These are phyloP conservation scores for Brachypteracias leptosomus DNA, from an alignment of 2,113 vertebrate genomes.

Conservation along the genomic window DNA sequence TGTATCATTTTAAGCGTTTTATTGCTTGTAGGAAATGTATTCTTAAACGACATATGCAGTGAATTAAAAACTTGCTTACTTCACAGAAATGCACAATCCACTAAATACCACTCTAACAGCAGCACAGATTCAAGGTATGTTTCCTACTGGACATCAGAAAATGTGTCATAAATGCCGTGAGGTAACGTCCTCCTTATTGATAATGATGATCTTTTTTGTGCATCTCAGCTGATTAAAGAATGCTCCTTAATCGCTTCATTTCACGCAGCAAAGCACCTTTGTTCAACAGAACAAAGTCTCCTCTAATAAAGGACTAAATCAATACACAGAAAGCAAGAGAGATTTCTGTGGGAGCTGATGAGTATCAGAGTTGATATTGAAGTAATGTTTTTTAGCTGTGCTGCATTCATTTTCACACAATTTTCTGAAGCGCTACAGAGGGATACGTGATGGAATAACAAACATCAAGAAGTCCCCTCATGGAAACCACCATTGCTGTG, in stretches of 20 bases:
- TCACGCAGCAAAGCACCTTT: not conserved
- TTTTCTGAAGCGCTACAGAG: not conserved
- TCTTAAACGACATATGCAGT: not conserved
- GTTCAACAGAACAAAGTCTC: not conserved
- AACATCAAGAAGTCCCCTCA: not conserved
- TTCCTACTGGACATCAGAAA: not conserved
- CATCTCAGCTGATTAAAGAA: not conserved
- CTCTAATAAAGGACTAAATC: slow-evolving; percentile 2
- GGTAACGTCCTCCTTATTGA: not conserved
- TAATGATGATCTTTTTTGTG: not conserved
- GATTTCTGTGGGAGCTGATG: not conserved
- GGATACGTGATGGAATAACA: not conserved
- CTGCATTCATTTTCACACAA: not conserved
- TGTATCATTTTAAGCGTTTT: slow-evolving; percentile 14
- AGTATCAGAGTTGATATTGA: slow-evolving; percentile 12
- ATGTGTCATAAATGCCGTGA: not conserved
- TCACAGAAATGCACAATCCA: not conserved
- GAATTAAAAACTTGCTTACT: slow-evolving; percentile 22
- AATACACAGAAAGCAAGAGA: not conserved
- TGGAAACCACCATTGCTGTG: not conserved
- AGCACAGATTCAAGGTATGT: not conserved
- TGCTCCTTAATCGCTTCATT: not conserved
- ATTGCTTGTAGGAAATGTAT: not conserved
- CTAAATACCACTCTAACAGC: not conserved
- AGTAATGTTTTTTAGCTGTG: not conserved